Base-by-base conservation (phyloP, 1,140 invertebrate genomes). In the Cydia splendana region DNA sequence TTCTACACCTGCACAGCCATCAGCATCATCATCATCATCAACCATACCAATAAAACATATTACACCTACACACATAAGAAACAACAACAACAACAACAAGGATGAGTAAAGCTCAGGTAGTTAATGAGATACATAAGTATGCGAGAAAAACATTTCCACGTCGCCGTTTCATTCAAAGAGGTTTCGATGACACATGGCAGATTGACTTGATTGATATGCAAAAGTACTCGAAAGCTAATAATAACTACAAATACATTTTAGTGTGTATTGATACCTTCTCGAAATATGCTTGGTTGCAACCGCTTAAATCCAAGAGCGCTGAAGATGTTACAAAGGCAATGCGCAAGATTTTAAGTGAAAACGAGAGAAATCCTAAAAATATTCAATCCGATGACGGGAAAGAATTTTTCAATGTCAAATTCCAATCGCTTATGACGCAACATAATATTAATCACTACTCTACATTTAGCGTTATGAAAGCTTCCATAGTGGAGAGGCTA, bases 201-300 rank as follows among this genome's bases (percentile, higher is more conserved):
- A 85, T 86, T 13, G 91, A 92, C 85, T 82, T 93, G 38, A 87
- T 88, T 9, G 87, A 93, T 80, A 89, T 93, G 87, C 79, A 81
- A 62, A 78, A 74, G 0, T 87, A 85, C 82, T 77, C 79, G 28
- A 79, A 79, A 78, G 28, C 82, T 53, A 94, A 94, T 85, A 82
- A 85, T 62, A 84, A 85, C 34, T 90, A 82, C 81, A 88, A 88
- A 76, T 94, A 92, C 79, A 82, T 94, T 38, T 79, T 94, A 74
- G 89, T 85, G 28, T 85, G 93, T 5, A 94, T 94, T 76, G 91
- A 94, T 82, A 79, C 81, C 30, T 94, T 93, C 82, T 88, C 85
- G 73, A 94, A 94, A 85, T 92, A 84, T 82, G 88, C 90, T 24
- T 94, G 87, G 88, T 87, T 86, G n/a, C 57, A 87, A 30, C 88